phyloP scores from a whole-genome alignment of 2,888 invertebrate genomes.

The Homarus gammarus region DNA sequence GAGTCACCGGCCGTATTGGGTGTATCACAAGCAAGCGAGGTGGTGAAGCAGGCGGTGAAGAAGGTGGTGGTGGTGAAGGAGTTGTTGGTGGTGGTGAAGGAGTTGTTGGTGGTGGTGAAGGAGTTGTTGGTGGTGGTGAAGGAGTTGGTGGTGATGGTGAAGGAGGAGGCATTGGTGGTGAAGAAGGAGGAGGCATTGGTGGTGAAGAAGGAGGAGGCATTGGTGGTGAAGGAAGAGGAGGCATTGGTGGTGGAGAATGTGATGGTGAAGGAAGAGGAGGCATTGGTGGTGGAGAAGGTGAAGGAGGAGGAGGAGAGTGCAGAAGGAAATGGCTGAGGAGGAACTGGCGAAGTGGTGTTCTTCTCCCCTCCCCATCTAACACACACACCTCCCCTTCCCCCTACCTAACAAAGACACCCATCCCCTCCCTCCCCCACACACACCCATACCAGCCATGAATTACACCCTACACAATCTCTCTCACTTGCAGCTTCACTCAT shows the following conservation, averaged over 20 bases:
- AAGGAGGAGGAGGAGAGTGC: neutral
- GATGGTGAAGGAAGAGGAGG: neutral
- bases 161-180: too few relatives aligned
- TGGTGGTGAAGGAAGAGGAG: neutral
- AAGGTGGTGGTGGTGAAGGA: too few relatives aligned
- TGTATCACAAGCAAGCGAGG: too few relatives aligned
- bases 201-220: neutral
- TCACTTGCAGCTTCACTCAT: too few relatives aligned
- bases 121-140: neutral
- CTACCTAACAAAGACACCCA: neutral
- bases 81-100: too few relatives aligned
- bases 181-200: too few relatives aligned
- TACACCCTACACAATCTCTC: neutral
- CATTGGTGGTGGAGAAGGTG: neutral
- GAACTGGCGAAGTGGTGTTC: neutral
- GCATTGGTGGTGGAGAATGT: too few relatives aligned
- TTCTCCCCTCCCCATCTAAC: neutral
- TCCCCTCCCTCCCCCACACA: neutral
- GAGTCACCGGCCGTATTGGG: too few relatives aligned
- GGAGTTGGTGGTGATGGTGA: neutral
- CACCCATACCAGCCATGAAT: neutral
- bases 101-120: too few relatives aligned
- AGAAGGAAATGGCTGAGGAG: conserved; percentile 4
- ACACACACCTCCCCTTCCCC: neutral
- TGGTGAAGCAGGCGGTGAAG: too few relatives aligned